These are phyloP conservation scores for Mormyrus proboscirostris DNA, from an alignment of 2,797 vertebrate genomes.

Conservation along the genomic window DNA sequence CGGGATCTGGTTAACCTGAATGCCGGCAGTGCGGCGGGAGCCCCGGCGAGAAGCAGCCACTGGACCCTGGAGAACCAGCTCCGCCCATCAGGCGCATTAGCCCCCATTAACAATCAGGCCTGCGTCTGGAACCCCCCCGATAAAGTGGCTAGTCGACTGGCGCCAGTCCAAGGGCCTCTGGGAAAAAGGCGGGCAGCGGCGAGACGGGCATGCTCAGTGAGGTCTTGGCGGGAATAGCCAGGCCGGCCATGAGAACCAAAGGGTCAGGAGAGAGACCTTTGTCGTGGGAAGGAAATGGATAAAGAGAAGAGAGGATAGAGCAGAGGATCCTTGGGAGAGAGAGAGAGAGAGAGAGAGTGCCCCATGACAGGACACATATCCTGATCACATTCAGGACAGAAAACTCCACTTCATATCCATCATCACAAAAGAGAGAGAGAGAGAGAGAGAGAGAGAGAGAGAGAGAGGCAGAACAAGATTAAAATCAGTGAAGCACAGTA, in stretches of 20 bases:
- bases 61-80: slow-evolving; percentile 30
- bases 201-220: neutral
- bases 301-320: neutral
- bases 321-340: neutral
- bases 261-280: neutral
- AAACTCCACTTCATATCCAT: neutral
- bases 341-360: slow-evolving; percentile 17
- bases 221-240: neutral
- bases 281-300: slow-evolving; percentile 17
- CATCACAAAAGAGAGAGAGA: slow-evolving; percentile 7
- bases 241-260: neutral
- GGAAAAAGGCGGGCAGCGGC: slow-evolving; percentile 18
- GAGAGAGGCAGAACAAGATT: neutral
- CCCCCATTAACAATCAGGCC: slow-evolving; percentile 21
- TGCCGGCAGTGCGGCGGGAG: neutral
- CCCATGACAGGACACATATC: neutral
- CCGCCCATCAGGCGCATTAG: slow-evolving; percentile 27
- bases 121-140: slow-evolving; percentile 20
- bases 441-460: neutral
- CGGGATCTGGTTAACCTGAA: neutral
- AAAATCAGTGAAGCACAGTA: slow-evolving; percentile 16
- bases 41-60: neutral
- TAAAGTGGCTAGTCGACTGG: slow-evolving; percentile 32
- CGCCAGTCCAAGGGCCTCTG: slow-evolving; percentile 29
- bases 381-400: neutral